phyloP scores from a whole-genome alignment of 2,113 vertebrate species.

The Melanostigma gelatinosum region DNA sequence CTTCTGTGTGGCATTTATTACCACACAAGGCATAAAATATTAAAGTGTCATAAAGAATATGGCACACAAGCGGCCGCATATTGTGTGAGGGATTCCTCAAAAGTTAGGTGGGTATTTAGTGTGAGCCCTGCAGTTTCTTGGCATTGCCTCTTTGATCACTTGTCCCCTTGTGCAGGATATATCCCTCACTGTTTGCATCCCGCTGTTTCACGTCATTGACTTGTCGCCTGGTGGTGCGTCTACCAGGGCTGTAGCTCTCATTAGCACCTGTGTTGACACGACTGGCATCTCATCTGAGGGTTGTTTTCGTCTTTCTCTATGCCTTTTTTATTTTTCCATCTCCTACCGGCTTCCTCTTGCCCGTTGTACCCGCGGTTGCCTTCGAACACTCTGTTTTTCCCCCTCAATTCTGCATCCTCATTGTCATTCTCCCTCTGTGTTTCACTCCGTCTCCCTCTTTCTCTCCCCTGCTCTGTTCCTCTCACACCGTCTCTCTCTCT shows the following conservation, averaged over 20 bases:
- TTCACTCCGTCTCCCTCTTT: conserved; percentile 24
- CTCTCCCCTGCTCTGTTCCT: conserved; percentile 38
- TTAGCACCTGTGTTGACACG: conserved; percentile 68
- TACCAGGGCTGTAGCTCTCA: conserved; percentile 57
- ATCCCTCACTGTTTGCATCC: conserved; percentile 46
- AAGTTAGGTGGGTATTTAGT: conserved; percentile 46
- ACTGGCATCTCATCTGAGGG: conserved; percentile 61
- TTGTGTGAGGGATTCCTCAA: conserved; percentile 32
- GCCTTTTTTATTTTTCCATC: conserved; percentile 8
- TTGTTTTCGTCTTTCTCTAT: conserved; percentile 41
- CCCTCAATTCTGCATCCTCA: conserved; percentile 6
- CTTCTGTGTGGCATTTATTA: conserved; percentile 12
- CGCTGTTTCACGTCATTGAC: conserved; percentile 53
- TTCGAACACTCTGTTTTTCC: conserved; percentile 13
- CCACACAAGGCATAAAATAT: not conserved
- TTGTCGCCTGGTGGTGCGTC: conserved; percentile 46
- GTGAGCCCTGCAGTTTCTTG: conserved; percentile 40
- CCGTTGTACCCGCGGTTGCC: conserved; percentile 8
- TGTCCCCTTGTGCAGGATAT: conserved; percentile 20
- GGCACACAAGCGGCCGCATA: conserved; percentile 11
- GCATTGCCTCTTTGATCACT: conserved; percentile 54
- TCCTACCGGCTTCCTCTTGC: conserved; percentile 33
- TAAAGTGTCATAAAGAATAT: conserved; percentile 29
- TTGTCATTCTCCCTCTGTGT: conserved; percentile 31
- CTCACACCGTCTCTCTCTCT: conserved; percentile 64